These are phyloP conservation scores for Tamias sibiricus DNA, from an alignment of 2,113 vertebrate genomes.

Conservation along the genomic window DNA sequence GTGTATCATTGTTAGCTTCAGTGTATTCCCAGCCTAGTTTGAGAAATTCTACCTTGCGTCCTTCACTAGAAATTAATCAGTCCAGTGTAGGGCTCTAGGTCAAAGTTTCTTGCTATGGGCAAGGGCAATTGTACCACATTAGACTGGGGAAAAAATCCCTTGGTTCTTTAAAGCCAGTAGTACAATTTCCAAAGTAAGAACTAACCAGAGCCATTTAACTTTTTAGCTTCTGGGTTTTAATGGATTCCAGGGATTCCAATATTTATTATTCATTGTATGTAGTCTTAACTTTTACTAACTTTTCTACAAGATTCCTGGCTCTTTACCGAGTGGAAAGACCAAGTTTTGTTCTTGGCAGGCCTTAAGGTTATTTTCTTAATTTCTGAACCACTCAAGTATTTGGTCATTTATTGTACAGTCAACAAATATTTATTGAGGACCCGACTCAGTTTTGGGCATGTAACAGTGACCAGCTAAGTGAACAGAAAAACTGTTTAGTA, in stretches of 20 bases:
- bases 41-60: background rate
- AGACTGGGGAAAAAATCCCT: background rate
- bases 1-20: background rate
- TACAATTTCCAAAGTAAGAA: background rate
- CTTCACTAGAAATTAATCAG: background rate
- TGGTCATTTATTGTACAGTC: background rate
- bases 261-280: background rate
- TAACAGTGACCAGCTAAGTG: background rate
- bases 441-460: background rate
- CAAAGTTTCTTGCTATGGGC: slow-evolving; percentile 1
- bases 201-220: background rate
- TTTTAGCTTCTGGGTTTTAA: background rate
- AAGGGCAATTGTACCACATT: background rate
- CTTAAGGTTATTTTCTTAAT: slow-evolving; percentile 27
- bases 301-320: background rate
- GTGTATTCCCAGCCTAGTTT: background rate
- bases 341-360: background rate
- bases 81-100: background rate
- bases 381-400: background rate
- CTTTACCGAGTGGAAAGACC: background rate
- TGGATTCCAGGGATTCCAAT: background rate
- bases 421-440: background rate
- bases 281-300: background rate
- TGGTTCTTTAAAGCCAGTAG: background rate
- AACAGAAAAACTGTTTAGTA: background rate